These are phyloP conservation scores for Corella eumyota DNA, from an alignment of 23 tunicate species.

Conservation along the genomic window DNA sequence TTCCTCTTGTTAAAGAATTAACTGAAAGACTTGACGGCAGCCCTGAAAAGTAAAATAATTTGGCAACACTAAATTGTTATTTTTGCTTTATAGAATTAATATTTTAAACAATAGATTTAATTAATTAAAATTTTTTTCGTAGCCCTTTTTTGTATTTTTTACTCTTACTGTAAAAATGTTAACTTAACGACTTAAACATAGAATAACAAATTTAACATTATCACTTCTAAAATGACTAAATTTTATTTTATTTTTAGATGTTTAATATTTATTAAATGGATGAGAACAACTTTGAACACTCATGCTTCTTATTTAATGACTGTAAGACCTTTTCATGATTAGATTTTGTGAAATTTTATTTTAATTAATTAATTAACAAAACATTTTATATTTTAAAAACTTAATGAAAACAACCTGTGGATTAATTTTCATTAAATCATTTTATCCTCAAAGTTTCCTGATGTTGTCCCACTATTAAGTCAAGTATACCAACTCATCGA, in stretches of 20 bases:
- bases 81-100: no score
- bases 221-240: not conserved
- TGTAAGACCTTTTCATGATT: constrained; percentile 29
- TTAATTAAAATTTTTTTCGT: no score
- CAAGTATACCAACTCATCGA: constrained; percentile 44
- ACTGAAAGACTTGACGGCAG: constrained; percentile 28
- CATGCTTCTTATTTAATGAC: constrained; percentile 79
- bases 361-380: not conserved
- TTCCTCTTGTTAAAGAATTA: constrained; percentile 55
- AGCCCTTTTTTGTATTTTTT: no score
- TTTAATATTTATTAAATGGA: constrained; percentile 53
- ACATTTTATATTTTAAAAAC: not conserved
- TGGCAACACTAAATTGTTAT: no score
- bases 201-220: not conserved
- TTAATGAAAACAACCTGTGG: not conserved
- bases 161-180: no score
- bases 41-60: constrained; percentile 45
- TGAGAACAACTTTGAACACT: constrained; percentile 26
- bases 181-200: no score
- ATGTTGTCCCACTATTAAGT: constrained; percentile 31
- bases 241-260: constrained; percentile 25
- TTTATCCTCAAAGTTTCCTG: constrained; percentile 34
- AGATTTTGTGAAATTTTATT: not conserved
- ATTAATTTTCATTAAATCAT: not conserved
- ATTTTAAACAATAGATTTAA: no score